Evolutionary conservation across 2,797 vertebrate genomes (phyloP).

Genomic region (Argentina silus): DNA sequence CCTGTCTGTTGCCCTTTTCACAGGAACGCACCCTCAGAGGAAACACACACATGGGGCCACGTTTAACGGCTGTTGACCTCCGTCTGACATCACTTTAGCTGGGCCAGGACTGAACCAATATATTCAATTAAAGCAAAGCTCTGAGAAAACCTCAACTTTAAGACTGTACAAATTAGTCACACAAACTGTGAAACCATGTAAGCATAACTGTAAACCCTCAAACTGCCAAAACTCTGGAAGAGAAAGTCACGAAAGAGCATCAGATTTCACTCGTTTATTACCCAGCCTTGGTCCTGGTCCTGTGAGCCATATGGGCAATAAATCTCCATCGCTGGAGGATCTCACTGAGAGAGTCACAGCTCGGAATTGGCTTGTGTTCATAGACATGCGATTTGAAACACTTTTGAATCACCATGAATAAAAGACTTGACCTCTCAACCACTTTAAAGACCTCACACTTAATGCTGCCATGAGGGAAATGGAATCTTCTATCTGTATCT

Average conservation of each 20-base stretch:
- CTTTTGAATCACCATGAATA: neutral
- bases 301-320: slow-evolving; percentile 37
- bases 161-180: slow-evolving; percentile 31
- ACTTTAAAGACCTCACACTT: neutral
- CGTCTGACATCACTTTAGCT: slow-evolving; percentile 22
- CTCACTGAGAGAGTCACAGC: slow-evolving; percentile 32
- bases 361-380: slow-evolving; percentile 5
- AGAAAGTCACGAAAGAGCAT: slow-evolving; percentile 49
- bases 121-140: slow-evolving; percentile 25
- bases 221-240: slow-evolving; percentile 17
- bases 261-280: slow-evolving; percentile 53
- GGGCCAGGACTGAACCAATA: slow-evolving; percentile 13
- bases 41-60: slow-evolving; percentile 34
- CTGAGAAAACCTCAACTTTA: slow-evolving; percentile 18
- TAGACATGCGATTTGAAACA: neutral
- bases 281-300: slow-evolving; percentile 39
- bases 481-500: neutral
- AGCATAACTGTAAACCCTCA: slow-evolving; percentile 29
- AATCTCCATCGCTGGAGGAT: slow-evolving; percentile 55
- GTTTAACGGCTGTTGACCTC: slow-evolving; percentile 30
- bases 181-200: slow-evolving; percentile 35
- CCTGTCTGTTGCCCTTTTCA: slow-evolving; percentile 43
- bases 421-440: slow-evolving; percentile 1
- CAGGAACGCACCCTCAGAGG: slow-evolving; percentile 32
- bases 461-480: neutral